Evolutionary conservation across 2,888 invertebrate species (phyloP), one percentile per base, ranked within the genome.

Genomic region (Hyppa rectilinea): DNA sequence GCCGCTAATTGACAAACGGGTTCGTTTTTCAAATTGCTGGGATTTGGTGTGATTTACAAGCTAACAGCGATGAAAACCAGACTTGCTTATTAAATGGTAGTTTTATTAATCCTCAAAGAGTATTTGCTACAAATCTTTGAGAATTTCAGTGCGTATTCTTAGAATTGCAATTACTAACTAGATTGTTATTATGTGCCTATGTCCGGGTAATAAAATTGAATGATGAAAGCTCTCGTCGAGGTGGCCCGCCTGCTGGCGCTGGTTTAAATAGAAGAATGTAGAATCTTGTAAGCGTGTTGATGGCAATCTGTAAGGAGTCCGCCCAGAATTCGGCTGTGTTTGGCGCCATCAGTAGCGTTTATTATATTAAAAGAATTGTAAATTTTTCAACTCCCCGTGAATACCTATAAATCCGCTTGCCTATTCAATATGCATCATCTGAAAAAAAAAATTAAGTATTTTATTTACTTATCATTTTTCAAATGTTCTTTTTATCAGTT

Each of bases 1-100:
- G 69, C 84, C 73, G 79, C 87, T 90, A 89, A 90, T 90, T 89
- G 89, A 89, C 84, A 76, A 73, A 77, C 74, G 80, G 82, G 61
- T 79, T 74, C 83, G 85, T 89, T 87, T 88, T 83, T 86, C 69
- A 87, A 85, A 89, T 90, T 87, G 84, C 83, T 69, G 47, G 56
- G 55, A 43, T 66, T 40, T 56, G 59, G 64, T 67, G 4, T 36
- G 38, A 82, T 53, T 75, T 7, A 63, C 6, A 50, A 52, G 26
- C 63, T 52, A 26, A 36, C 4, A 66, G 66, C 64, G 55, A 31
- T 38, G 10, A 49, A 4, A 10, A 52, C 26, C 34, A 38, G 17
- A 61, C 29, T 52, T 10, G 26, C 7, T 40, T 67, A 4, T 14
- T 40, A 17, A 66, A 31, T 34, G 2, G 20, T 36, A 14, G 3